Conservation (phyloP, 2,888 invertebrate species). For the Conchocele bisecta region DNA sequence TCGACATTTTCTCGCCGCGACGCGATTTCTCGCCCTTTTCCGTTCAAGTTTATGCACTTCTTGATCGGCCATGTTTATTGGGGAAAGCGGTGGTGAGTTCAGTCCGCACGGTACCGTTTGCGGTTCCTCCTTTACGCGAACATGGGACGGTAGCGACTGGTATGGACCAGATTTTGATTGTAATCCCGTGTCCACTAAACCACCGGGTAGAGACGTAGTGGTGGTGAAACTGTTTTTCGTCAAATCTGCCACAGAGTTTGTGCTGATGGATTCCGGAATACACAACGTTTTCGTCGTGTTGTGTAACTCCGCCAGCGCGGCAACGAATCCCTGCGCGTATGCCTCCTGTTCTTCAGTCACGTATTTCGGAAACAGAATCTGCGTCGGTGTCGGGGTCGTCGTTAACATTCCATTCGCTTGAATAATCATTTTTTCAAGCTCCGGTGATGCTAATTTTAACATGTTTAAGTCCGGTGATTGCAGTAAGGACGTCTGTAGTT, state of each 20-base stretch:
- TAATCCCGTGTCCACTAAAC: conserved; percentile 31
- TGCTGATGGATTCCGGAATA: conserved; percentile 2
- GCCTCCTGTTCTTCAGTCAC: conserved; percentile 92
- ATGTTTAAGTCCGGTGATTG: conserved; percentile 90
- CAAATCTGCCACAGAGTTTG: conserved; percentile 2
- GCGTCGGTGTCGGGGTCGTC: conserved; percentile 88
- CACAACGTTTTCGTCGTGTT: conserved; percentile 36
- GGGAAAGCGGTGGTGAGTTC: conserved; percentile 83
- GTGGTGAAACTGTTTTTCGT: conserved; percentile 49
- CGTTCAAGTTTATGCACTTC: conserved; percentile 97
- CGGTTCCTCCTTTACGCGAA: conserved; percentile 84
- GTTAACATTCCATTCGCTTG: conserved; percentile 82
- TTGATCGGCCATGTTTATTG: conserved; percentile 97
- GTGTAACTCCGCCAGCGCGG: conserved; percentile 92
- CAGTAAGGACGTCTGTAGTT: conserved; percentile 72
- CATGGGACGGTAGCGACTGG: conserved; percentile 20
- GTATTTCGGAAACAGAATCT: conserved; percentile 85
- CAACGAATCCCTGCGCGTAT: conserved; percentile 84
- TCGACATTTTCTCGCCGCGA: conserved; percentile 98
- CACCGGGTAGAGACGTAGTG: conserved; percentile 58
- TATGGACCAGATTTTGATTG: conserved; percentile 42
- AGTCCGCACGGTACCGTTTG: conserved; percentile 90
- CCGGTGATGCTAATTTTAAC: conserved; percentile 93
- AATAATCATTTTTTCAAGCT: conserved; percentile 94
- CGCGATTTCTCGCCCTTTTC: conserved; percentile 96